Conservation (phyloP, 35 echinoderm and acorn worm genomes). For the Apostichopus japonicus region DNA sequence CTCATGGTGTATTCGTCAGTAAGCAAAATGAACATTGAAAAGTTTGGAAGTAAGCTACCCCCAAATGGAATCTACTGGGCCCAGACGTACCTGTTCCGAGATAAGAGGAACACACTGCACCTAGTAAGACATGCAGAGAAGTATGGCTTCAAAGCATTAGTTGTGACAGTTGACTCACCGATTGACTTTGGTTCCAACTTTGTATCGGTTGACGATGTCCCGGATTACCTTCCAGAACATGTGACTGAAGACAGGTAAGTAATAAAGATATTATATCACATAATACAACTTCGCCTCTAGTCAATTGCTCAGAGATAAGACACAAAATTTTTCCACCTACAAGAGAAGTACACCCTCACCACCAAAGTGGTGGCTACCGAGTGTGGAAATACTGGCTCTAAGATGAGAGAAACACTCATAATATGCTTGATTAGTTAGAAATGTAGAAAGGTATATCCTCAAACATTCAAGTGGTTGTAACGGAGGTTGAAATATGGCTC, state of each 20-base stretch:
- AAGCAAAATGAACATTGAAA: background rate
- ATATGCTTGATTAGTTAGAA: too few relatives aligned
- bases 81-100: constrained; percentile 33
- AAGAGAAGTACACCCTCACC: too few relatives aligned
- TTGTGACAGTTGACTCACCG: constrained; percentile 50
- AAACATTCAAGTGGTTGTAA: too few relatives aligned
- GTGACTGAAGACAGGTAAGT: background rate
- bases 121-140: constrained; percentile 41
- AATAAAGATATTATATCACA: background rate
- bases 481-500: too few relatives aligned
- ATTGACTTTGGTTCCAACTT: background rate
- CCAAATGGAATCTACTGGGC: constrained; percentile 49
- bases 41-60: background rate
- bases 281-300: too few relatives aligned
- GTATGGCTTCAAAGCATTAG: constrained; percentile 45
- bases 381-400: too few relatives aligned
- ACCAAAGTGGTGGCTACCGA: too few relatives aligned
- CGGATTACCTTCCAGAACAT: too few relatives aligned
- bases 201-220: background rate
- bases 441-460: too few relatives aligned
- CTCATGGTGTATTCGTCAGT: constrained; percentile 7
- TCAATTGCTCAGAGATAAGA: too few relatives aligned
- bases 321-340: too few relatives aligned
- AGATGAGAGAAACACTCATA: too few relatives aligned
- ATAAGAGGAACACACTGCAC: background rate